phyloP scores from a whole-genome alignment of 2,888 invertebrate genomes.

The Gibbula magus region DNA sequence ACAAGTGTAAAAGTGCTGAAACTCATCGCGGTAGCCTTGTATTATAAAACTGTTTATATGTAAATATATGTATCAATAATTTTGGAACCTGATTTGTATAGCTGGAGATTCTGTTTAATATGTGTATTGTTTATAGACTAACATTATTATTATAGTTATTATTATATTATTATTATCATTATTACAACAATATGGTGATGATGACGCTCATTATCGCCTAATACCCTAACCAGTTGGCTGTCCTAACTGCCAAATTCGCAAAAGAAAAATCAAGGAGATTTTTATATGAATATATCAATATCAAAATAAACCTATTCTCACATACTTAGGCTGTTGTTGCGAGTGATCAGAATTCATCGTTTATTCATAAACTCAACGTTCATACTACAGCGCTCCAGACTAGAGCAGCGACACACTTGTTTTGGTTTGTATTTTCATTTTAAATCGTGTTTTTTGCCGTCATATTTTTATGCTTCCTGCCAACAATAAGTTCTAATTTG shows the following conservation, averaged over 20 bases:
- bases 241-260: not conserved
- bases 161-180: constrained; percentile 23
- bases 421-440: no score
- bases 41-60: constrained; percentile 15
- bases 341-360: no score
- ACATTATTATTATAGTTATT: constrained; percentile 25
- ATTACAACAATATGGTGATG: constrained; percentile 9
- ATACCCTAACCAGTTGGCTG: not conserved
- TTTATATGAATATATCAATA: constrained; percentile 9
- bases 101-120: constrained; percentile 13
- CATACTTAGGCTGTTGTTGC: not conserved
- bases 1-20: no score
- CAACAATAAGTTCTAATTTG: no score
- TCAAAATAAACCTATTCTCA: not conserved
- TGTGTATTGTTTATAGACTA: constrained; percentile 15
- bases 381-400: no score
- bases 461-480: no score
- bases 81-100: constrained; percentile 2
- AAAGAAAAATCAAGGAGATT: not conserved
- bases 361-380: no score
- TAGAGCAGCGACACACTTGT: no score
- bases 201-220: not conserved
- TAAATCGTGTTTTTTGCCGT: no score
- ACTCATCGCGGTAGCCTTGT: not conserved
- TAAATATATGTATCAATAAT: constrained; percentile 15